Evolutionary conservation across 2,113 vertebrate genomes (phyloP).

Genomic region (Azemiops feae): DNA sequence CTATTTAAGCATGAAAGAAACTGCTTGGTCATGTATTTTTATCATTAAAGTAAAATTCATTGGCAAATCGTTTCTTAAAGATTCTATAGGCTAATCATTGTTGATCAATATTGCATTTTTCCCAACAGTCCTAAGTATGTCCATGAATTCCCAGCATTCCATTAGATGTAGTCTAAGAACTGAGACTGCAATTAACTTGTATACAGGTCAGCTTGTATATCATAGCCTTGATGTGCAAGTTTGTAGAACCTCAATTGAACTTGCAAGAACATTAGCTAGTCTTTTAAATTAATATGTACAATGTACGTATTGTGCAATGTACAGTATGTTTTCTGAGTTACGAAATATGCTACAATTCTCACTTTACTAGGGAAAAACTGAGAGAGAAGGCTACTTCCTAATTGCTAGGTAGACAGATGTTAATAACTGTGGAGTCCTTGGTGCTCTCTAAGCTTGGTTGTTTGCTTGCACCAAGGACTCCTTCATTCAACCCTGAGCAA

Average conservation of each 20-base stretch:
- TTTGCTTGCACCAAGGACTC: background rate
- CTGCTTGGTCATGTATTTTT: background rate
- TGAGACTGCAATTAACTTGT: background rate
- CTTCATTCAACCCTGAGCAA: background rate
- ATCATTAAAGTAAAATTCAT: background rate
- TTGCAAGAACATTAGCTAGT: background rate
- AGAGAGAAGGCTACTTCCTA: background rate
- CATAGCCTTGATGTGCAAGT: background rate
- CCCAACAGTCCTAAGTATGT: background rate
- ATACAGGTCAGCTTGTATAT: background rate
- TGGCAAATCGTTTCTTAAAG: background rate
- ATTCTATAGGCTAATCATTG: background rate
- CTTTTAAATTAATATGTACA: background rate
- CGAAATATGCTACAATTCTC: background rate
- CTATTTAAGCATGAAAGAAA: rapidly evolving
- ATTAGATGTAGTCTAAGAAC: background rate
- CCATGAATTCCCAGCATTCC: background rate
- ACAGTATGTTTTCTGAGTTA: background rate
- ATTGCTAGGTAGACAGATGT: background rate
- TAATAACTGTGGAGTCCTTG: background rate
- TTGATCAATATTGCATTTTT: conserved; percentile 13
- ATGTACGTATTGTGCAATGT: background rate
- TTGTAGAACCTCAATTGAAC: background rate
- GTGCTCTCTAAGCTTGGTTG: background rate
- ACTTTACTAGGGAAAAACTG: rapidly evolving